Conservation (phyloP, 2,113 vertebrate genomes). For the Microtus richardsoni region DNA sequence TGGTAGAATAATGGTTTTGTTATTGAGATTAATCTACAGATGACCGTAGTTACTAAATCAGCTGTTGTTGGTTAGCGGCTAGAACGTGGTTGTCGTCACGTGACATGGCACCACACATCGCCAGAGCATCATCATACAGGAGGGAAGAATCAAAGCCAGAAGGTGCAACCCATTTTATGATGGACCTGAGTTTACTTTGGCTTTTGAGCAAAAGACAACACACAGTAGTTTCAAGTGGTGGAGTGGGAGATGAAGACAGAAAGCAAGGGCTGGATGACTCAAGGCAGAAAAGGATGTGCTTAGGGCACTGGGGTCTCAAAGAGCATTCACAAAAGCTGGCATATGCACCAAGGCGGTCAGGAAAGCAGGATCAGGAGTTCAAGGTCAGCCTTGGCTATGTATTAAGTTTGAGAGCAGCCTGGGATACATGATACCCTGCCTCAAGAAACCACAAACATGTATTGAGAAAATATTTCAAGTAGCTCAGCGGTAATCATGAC, state of each 20-base stretch:
- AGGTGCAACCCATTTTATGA: neutral
- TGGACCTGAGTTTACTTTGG: neutral
- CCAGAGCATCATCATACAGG: neutral
- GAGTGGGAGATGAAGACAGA: neutral
- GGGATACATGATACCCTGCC: neutral
- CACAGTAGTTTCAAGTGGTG: neutral
- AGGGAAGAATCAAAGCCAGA: neutral
- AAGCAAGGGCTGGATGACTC: neutral
- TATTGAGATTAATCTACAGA: neutral
- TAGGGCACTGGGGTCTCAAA: neutral
- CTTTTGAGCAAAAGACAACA: neutral
- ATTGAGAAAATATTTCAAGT: neutral
- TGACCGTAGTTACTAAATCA: neutral
- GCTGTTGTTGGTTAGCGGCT: neutral
- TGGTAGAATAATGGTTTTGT: neutral
- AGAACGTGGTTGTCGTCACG: neutral
- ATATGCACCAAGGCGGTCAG: neutral
- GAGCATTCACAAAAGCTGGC: neutral
- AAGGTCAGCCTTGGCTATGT: neutral
- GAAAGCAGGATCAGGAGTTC: neutral
- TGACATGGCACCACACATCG: neutral
- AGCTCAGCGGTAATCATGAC: neutral
- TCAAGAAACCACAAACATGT: neutral
- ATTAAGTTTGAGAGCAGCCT: neutral
- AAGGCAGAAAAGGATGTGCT: neutral